Base-by-base conservation (phyloP, 2,888 invertebrate species). In the Melanostoma mellinum region DNA sequence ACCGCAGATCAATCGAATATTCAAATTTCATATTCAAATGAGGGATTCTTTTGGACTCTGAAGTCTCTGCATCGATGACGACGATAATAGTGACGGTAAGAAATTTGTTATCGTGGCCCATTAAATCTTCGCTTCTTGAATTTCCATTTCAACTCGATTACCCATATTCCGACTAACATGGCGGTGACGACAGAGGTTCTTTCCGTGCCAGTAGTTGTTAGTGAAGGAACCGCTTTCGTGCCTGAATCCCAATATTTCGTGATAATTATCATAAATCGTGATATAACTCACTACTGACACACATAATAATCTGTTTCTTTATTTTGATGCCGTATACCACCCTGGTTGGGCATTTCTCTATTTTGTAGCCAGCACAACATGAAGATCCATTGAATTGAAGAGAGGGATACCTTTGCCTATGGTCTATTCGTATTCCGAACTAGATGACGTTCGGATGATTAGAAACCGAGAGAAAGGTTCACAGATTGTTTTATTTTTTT, bases 261-360 rank as follows among this genome's bases (percentile, higher is more conserved):
- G 73, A 71, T 84, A 84, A 75, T 79, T 74, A 84, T 78, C 74
- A 79, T 60, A 79, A 71, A 71, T 84, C 78, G 71, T 79, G 82
- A 74, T 72, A 63, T 58, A 76, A 82, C 63, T 76, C 76, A 68
- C 61, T 50, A 42, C 73, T 82, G 76, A 56, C 81, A 72, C 76
- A 82, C 61, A 73, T 81, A 75, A 53, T 50, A 35, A 30, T 69
- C 38, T 48, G 61, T 56, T 65, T 65, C 32, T 9, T 67, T 52
- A 61, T 33, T 52, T 46, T 9, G n/a, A 10, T 20, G 20, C 20
- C 20, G 20, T 20, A 35, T 40, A 40, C 53, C 72, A 36, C 67
- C 44, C 67, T 55, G 63, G 30, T 48, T 36, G 5, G 3, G 8
- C 9, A 9, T 20, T 10, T 10, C 52, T 6, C 36, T 6, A n/a